Percentiles rank a stretch among this genome's conserved stretches.
phyloP scores from a whole-genome alignment of 2,113 vertebrate genomes.

The Crotalus viridis region DNA sequence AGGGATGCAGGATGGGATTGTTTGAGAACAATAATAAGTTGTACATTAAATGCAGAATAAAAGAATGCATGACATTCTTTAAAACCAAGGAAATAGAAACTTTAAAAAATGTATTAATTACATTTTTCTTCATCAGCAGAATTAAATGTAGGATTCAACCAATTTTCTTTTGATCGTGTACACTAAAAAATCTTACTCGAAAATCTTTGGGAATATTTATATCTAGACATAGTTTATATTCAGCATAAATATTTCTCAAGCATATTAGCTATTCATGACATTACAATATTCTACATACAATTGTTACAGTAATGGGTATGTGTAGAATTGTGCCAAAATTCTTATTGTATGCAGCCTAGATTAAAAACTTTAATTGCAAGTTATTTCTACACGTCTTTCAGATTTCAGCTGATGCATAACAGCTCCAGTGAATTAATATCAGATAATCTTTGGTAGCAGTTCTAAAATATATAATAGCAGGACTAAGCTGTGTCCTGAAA shows the following conservation, averaged over 20 bases:
- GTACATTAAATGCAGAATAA: background rate
- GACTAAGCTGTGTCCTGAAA: constrained; percentile 66
- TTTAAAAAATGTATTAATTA: background rate
- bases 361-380: background rate
- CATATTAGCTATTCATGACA: background rate
- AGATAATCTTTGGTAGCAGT: constrained; percentile 67
- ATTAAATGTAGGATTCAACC: background rate
- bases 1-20: background rate
- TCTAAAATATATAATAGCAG: constrained; percentile 68
- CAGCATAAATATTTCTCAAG: background rate
- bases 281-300: background rate
- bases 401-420: constrained; percentile 33
- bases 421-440: constrained; percentile 68
- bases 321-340: background rate
- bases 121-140: background rate
- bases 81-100: background rate
- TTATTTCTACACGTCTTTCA: background rate
- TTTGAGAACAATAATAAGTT: background rate
- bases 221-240: background rate
- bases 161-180: background rate
- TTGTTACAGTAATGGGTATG: background rate
- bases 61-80: background rate
- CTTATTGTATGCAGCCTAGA: background rate
- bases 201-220: background rate
- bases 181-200: background rate